Conservation (phyloP, 2,888 invertebrate species). For the Hymenopus coronatus region DNA sequence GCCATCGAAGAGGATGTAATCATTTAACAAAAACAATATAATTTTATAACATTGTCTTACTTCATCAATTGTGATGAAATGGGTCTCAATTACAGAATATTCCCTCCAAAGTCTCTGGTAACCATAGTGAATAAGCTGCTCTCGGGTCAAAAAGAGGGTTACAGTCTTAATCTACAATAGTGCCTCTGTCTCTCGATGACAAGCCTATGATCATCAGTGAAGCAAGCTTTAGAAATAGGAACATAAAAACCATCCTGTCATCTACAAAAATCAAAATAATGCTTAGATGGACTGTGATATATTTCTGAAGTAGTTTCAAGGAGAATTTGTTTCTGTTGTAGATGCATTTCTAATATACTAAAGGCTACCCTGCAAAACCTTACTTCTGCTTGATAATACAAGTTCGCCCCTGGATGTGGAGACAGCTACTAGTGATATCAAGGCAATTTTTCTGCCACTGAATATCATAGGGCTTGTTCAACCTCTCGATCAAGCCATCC, state of each 20-base stretch:
- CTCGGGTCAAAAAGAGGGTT: neutral
- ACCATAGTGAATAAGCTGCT: neutral
- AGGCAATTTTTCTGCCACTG: neutral
- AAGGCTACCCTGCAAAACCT: neutral
- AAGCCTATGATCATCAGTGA: neutral
- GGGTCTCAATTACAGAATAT: neutral
- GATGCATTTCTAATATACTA: neutral
- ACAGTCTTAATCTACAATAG: neutral
- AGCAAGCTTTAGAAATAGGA: neutral
- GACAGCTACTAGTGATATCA: constrained; percentile 3
- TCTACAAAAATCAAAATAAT: constrained; percentile 4
- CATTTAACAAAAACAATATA: neutral
- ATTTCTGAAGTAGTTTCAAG: neutral
- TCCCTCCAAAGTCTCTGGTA: neutral
- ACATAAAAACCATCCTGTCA: neutral
- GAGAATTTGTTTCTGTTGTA: neutral
- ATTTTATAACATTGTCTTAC: neutral
- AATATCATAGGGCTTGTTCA: neutral
- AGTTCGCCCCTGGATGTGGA: neutral
- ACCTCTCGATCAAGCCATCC: neutral
- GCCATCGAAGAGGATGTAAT: neutral
- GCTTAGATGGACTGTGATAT: neutral
- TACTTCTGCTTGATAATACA: neutral
- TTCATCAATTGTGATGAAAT: neutral
- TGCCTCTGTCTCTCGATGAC: neutral